These are phyloP conservation scores for Glaucomys volans DNA, from an alignment of 2,113 vertebrate genomes.

Conservation along the genomic window DNA sequence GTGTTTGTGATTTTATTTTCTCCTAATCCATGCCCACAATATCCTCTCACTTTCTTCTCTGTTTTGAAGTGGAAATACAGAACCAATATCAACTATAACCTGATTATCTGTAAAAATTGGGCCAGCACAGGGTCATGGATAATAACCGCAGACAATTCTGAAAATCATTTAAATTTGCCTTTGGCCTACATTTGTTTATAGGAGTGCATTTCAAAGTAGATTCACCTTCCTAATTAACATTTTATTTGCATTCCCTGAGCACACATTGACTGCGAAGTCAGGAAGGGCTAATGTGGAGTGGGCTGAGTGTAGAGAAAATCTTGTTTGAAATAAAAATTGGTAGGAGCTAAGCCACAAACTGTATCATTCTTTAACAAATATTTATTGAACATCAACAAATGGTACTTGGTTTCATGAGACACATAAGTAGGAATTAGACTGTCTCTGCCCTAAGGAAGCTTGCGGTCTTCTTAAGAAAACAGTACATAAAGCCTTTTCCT, in stretches of 20 bases:
- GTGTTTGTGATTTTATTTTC: constrained; percentile 32
- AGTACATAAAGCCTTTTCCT: background rate
- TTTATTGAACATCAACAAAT: constrained; percentile 46
- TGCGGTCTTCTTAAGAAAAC: background rate
- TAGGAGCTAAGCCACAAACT: constrained; percentile 10
- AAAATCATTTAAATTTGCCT: constrained; percentile 68
- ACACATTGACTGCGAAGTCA: background rate
- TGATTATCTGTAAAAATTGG: constrained; percentile 76
- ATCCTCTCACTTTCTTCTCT: background rate
- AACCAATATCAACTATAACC: constrained; percentile 71
- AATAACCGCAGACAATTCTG: constrained; percentile 64
- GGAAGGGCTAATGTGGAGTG: background rate
- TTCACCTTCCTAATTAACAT: constrained; percentile 63
- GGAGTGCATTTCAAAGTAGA: constrained; percentile 11
- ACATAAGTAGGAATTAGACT: background rate
- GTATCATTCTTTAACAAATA: constrained; percentile 43
- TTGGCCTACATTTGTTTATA: constrained; percentile 76
- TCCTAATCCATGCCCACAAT: background rate
- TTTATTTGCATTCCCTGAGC: constrained; percentile 54
- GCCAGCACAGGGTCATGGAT: constrained; percentile 56
- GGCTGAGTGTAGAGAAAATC: constrained; percentile 48
- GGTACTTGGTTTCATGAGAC: background rate
- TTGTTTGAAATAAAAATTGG: constrained; percentile 49
- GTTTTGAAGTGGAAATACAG: constrained; percentile 48
- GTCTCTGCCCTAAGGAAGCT: background rate